Evolutionary conservation across 2,888 invertebrate species (phyloP).

Genomic region (Heliconius ethilla): DNA sequence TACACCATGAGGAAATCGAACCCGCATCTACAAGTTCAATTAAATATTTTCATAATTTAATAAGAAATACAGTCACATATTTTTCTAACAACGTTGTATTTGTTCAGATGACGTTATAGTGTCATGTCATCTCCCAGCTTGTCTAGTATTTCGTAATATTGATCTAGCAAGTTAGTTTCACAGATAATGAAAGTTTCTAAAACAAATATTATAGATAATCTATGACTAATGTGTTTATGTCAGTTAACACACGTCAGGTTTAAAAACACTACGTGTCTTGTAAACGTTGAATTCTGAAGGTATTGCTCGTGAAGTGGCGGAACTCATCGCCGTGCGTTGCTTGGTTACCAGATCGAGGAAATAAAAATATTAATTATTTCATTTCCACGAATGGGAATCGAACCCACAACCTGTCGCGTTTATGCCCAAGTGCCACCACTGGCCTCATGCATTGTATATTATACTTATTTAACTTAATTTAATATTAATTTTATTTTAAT

Average conservation of each 20-base stretch:
- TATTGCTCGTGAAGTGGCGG: too few species aligned
- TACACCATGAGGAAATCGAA: background rate
- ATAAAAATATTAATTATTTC: too few species aligned
- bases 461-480: background rate
- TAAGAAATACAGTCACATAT: background rate
- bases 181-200: constrained; percentile 1
- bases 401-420: too few species aligned
- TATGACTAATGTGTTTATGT: background rate
- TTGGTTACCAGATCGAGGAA: too few species aligned
- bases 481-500: background rate
- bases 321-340: too few species aligned
- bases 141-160: background rate
- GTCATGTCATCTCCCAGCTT: background rate
- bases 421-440: too few species aligned
- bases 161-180: background rate
- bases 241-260: too few species aligned
- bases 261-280: too few species aligned
- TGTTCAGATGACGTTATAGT: constrained; percentile 2
- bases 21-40: background rate
- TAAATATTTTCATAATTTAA: background rate
- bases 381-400: too few species aligned
- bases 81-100: constrained; percentile 10
- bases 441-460: background rate
- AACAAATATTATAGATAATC: background rate
- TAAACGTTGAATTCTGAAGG: too few species aligned